Percentiles rank a stretch among this genome's conserved stretches.
Conservation (phyloP, 2,888 invertebrate species). For the Chrysolina haemoptera region DNA sequence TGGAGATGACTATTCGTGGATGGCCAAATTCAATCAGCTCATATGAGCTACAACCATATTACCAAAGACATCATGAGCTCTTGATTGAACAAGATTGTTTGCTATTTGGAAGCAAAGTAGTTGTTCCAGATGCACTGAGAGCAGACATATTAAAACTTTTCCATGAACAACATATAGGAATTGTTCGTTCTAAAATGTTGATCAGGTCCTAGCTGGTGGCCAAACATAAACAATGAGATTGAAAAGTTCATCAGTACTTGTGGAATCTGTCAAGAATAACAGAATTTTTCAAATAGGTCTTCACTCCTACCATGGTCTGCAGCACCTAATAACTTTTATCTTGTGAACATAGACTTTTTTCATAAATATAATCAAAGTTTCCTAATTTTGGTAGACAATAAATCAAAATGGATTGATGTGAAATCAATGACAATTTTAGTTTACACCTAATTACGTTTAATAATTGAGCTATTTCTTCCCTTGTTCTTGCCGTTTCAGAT, state of each 20-base stretch:
- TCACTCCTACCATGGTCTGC: conserved; percentile 38
- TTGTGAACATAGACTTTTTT: too few relatives aligned
- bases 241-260: conserved; percentile 48
- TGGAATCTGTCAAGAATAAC: conserved; percentile 45
- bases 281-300: conserved; percentile 43
- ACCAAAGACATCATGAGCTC: conserved; percentile 39
- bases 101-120: conserved; percentile 42
- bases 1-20: conserved; percentile 3
- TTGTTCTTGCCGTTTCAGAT: conserved; percentile 52
- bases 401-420: too few relatives aligned
- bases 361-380: too few relatives aligned
- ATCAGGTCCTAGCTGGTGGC: conserved; percentile 47
- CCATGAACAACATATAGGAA: conserved; percentile 49
- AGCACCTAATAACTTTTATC: conserved; percentile 42
- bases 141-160: conserved; percentile 42
- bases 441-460: too few relatives aligned
- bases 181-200: conserved; percentile 50
- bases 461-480: conserved; percentile 46
- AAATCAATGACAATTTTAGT: conserved; percentile 51
- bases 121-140: conserved; percentile 29
- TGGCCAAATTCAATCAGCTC: neutral
- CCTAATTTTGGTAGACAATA: conserved; percentile 36
- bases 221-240: conserved; percentile 43
- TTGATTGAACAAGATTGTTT: conserved; percentile 47
- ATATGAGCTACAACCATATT: conserved; percentile 24